phyloP scores from a whole-genome alignment of 2,113 vertebrate species.

The Saimiri boliviensis region DNA sequence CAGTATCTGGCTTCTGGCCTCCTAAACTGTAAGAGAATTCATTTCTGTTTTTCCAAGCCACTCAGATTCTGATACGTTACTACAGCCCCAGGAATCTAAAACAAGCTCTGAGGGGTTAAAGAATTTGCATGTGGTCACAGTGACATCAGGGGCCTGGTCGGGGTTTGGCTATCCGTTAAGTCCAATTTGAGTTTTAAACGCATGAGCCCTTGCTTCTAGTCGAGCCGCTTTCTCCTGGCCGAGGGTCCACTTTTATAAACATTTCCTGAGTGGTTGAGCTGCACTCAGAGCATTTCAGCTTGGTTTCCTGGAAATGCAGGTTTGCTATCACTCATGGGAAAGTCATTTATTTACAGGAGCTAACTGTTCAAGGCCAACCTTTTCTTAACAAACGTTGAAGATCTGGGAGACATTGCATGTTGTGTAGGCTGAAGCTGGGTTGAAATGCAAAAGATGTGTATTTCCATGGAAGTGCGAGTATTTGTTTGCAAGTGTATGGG shows the following conservation, averaged over 20 bases:
- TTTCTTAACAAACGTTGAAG: background rate
- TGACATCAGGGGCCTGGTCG: background rate
- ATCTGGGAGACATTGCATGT: background rate
- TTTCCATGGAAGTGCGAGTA: background rate
- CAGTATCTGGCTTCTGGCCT: background rate
- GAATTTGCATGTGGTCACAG: background rate
- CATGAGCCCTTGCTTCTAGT: accelerated
- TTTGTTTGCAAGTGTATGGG: background rate
- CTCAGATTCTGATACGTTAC: background rate
- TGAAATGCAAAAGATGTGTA: background rate
- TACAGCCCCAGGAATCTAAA: background rate
- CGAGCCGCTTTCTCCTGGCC: background rate
- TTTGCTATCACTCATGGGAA: accelerated
- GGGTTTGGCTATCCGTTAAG: background rate
- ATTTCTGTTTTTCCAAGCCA: background rate
- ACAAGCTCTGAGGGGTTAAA: background rate
- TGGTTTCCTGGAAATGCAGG: background rate
- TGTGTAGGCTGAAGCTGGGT: background rate
- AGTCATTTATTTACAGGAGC: background rate
- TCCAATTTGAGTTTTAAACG: background rate
- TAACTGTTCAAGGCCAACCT: background rate
- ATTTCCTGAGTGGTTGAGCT: background rate
- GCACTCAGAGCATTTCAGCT: accelerated
- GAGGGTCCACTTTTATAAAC: background rate
- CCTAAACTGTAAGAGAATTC: background rate